These are phyloP conservation scores for Sthenelais limicola DNA, from an alignment of 2,888 invertebrate species.

Conservation along the genomic window DNA sequence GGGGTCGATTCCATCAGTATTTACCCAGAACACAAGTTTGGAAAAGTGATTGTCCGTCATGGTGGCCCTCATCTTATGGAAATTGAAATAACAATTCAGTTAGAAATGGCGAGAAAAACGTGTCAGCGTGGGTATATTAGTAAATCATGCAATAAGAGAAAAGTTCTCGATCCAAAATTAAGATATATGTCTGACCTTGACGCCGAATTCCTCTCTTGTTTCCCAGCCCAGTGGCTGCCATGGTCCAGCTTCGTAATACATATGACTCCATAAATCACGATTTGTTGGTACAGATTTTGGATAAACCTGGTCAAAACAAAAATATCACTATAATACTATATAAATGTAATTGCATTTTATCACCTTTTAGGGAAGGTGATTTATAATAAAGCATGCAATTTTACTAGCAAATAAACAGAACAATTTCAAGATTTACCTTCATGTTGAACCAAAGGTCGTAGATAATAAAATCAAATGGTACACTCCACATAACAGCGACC, in stretches of 20 bases:
- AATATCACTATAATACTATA: not conserved
- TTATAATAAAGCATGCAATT: not conserved
- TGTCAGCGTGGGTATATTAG: too few species aligned
- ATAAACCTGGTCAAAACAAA: not conserved
- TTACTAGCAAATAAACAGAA: not conserved
- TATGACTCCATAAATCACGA: not conserved
- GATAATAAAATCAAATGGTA: not conserved
- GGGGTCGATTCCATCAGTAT: not conserved
- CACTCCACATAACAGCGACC: not conserved
- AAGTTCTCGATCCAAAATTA: too few species aligned
- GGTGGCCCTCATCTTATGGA: not conserved
- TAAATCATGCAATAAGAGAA: too few species aligned
- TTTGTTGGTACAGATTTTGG: not conserved
- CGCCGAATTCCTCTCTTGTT: not conserved
- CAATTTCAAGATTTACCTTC: not conserved
- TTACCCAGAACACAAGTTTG: slow-evolving; percentile 18
- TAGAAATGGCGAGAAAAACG: too few species aligned
- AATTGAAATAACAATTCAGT: too few species aligned
- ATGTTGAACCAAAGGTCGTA: slow-evolving; percentile 1
- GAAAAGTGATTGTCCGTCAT: slow-evolving; percentile 28
- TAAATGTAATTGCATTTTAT: not conserved
- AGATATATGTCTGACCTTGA: not conserved
- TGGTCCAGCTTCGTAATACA: slow-evolving; percentile 1
- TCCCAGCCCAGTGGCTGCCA: not conserved
- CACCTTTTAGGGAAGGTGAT: not conserved